Evolutionary conservation across 1,140 invertebrate species (phyloP), one percentile per base, ranked within the genome.

Genomic region (Paraescarpia echinospica): DNA sequence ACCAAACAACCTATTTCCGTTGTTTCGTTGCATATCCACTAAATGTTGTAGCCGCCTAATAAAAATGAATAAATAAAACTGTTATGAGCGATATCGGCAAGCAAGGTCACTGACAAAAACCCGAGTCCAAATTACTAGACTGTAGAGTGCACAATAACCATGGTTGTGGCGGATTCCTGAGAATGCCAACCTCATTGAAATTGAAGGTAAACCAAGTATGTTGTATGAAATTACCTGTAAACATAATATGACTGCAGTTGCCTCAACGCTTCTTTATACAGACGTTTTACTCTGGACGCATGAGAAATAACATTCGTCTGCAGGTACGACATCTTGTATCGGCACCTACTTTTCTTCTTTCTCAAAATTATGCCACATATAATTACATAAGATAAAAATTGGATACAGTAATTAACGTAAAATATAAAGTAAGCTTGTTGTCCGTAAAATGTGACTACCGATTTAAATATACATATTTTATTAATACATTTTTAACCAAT

Each of bases 201-300:
- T 31, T 31, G 90, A 35, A 89, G 33, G n/a, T 77, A 18, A 93
- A 51, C 14, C 8, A 59, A 93, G 18, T 14, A 34, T n/a, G 12
- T 88, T n/a, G 1, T 33, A 48, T 51, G 18, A 90, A 18, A 33
- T 48, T 89, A 94, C 94, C 93, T 93, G 22, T 91, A 91, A 93
- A 91, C 92, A 92, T 95, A 94, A 31, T 93, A 91, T 22, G 94
- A 89, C 91, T 95, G 93, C 14, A 94, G 35, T 14, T 91, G 77
- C 91, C 95, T 89, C 14, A 93, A 51, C 14, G 93, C 94, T 93
- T 94, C 92, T 91, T 95, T 95, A 92, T 95, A 95, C 77, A 95
- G 93, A 35, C 90, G 89, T 33, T 94, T 89, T 59, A 95, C 95
- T 93, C 93, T 94, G 48, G 91, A 89, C 33, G 94, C 94, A 92